Evolutionary conservation across 2,113 vertebrate genomes (phyloP).

Genomic region (Upupa epops): DNA sequence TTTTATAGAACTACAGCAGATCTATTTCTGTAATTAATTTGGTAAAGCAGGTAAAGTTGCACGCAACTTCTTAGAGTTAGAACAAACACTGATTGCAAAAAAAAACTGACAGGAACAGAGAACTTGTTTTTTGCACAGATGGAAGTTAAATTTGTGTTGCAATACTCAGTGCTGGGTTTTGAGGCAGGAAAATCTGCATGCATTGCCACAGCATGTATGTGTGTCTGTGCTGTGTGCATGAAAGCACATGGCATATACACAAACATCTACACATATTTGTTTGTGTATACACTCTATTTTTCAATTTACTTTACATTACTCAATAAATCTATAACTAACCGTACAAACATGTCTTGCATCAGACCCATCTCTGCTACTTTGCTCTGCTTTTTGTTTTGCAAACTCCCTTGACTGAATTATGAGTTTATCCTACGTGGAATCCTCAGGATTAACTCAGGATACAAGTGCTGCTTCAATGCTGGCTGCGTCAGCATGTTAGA

Average conservation of each 20-base stretch:
- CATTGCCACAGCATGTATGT: accelerated
- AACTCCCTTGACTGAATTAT: neutral
- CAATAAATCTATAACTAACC: neutral
- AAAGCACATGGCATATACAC: neutral
- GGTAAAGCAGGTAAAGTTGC: neutral
- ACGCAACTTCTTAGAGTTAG: neutral
- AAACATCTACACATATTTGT: neutral
- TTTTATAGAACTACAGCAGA: neutral
- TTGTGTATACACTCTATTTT: neutral
- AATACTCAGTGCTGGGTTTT: neutral
- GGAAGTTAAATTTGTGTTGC: neutral
- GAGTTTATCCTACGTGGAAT: neutral
- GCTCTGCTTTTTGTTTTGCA: neutral
- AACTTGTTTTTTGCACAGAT: neutral
- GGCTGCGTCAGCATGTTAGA: neutral
- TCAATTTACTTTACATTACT: neutral
- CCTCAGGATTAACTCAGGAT: neutral
- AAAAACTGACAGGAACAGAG: neutral
- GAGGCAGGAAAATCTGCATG: neutral
- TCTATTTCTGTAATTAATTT: neutral
- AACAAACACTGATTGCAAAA: neutral
- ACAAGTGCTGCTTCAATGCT: neutral
- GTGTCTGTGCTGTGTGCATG: neutral
- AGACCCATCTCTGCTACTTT: neutral
- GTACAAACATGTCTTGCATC: neutral